Evolutionary conservation across 2,797 vertebrate genomes (phyloP).

Genomic region (Lithobates pipiens): DNA sequence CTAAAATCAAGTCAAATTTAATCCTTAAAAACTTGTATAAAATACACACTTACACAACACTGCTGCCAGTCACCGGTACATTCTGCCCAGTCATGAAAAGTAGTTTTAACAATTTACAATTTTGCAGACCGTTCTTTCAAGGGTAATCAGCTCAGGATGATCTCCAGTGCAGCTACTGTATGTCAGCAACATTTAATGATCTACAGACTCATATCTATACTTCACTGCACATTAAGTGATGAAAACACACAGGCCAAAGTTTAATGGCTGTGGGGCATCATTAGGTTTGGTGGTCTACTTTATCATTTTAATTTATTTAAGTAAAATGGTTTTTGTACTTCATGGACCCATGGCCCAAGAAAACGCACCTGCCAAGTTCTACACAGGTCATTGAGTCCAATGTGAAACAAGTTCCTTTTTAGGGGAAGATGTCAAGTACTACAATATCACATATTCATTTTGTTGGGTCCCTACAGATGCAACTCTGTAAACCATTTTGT

Average conservation of each 20-base stretch:
- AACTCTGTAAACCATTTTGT: no score
- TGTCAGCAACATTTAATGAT: conserved; percentile 23
- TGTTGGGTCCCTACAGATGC: no score
- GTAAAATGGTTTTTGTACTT: neutral
- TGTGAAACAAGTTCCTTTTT: neutral
- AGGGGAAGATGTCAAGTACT: no score
- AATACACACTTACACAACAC: no score
- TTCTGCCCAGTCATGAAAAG: no score
- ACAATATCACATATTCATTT: no score
- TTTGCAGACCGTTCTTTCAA: neutral
- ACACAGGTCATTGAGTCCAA: neutral
- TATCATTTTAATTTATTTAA: conserved; percentile 9
- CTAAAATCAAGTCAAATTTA: no score
- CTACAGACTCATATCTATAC: conserved; percentile 6
- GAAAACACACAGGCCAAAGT: conserved; percentile 13
- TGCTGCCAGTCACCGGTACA: no score
- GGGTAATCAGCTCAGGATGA: conserved; percentile 11
- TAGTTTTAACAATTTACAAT: no score
- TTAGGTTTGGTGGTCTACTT: conserved; percentile 25
- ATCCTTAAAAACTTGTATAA: no score
- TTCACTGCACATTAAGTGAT: neutral
- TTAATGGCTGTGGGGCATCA: conserved; percentile 15
- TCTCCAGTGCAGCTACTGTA: neutral
- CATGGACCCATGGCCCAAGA: neutral
- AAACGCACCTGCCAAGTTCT: neutral